phyloP scores from a whole-genome alignment of 2,888 invertebrate species.

The Cancer borealis region DNA sequence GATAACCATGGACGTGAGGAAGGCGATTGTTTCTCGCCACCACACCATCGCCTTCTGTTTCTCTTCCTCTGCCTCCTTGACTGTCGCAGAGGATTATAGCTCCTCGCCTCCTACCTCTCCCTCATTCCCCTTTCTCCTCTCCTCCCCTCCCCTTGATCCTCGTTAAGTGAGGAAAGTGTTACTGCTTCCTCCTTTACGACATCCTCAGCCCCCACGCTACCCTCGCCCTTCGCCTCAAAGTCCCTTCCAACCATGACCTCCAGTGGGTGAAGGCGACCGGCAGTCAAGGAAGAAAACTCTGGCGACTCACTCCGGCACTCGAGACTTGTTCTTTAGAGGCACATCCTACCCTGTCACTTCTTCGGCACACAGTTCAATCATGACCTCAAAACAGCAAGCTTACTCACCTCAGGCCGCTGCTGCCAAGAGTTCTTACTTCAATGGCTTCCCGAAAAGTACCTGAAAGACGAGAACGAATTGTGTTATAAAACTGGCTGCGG shows the following conservation, averaged over 20 bases:
- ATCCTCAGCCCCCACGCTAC: constrained; percentile 24
- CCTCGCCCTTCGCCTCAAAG: background rate
- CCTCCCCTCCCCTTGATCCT: constrained; percentile 28
- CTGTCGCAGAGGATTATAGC: background rate
- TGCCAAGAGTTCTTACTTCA: background rate
- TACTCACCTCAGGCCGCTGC: background rate
- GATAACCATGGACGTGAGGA: background rate
- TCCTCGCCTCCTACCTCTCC: background rate
- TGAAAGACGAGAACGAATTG: background rate
- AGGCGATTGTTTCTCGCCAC: background rate
- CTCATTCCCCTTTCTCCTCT: constrained; percentile 12
- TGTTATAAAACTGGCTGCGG: background rate
- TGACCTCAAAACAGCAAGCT: constrained; percentile 8
- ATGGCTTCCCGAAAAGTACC: background rate
- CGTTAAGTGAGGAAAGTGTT: constrained; percentile 43
- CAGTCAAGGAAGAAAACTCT: constrained; percentile 1
- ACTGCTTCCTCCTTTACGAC: constrained; percentile 37
- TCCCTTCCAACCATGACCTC: constrained; percentile 15
- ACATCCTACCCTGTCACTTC: background rate
- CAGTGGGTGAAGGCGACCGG: background rate
- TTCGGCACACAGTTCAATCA: background rate
- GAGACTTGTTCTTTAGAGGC: constrained; percentile 1
- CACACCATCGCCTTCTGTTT: background rate
- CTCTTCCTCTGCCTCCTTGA: background rate
- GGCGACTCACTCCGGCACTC: constrained; percentile 3